A percentile compares a stretch with the other conserved stretches of the same genome.
phyloP scores from a whole-genome alignment of 2,797 vertebrate species.

The Brotula barbata region DNA sequence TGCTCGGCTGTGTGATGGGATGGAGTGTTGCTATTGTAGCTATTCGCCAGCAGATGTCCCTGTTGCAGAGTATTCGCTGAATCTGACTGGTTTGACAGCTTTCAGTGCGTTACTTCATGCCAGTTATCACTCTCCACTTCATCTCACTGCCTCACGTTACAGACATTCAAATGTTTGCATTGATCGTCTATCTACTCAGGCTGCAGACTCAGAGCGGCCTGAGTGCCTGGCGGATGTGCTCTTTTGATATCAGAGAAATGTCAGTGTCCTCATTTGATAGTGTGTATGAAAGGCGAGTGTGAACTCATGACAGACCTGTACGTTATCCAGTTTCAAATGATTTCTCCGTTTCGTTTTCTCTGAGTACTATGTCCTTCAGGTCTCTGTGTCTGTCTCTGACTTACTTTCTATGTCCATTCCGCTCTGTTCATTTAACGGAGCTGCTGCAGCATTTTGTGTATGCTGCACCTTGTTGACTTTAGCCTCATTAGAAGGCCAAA shows the following conservation, averaged over 20 bases:
- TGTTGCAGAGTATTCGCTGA: slow-evolving; percentile 54
- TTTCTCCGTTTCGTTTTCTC: slow-evolving; percentile 27
- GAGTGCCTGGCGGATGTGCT: slow-evolving; percentile 51
- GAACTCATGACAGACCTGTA: slow-evolving; percentile 4
- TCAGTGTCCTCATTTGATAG: slow-evolving; percentile 23
- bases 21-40: background rate
- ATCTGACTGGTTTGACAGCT: background rate
- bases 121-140: slow-evolving; percentile 16
- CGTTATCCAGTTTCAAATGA: slow-evolving; percentile 49
- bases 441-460: slow-evolving; percentile 37
- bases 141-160: slow-evolving; percentile 34
- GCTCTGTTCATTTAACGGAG: slow-evolving; percentile 44
- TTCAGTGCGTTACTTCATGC: slow-evolving; percentile 1
- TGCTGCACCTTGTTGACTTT: slow-evolving; percentile 76
- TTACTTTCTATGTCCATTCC: slow-evolving; percentile 8
- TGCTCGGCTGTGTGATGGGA: background rate
- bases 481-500: slow-evolving; percentile 80
- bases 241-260: slow-evolving; percentile 55
- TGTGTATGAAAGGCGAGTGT: slow-evolving; percentile 26
- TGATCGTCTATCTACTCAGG: slow-evolving; percentile 49
- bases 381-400: background rate
- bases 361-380: slow-evolving; percentile 8
- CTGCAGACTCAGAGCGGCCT: slow-evolving; percentile 30
- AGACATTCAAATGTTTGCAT: slow-evolving; percentile 35
- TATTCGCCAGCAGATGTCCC: slow-evolving; percentile 73